Evolutionary conservation across 2,113 vertebrate species (phyloP).

Genomic region (Leiothrix lutea): DNA sequence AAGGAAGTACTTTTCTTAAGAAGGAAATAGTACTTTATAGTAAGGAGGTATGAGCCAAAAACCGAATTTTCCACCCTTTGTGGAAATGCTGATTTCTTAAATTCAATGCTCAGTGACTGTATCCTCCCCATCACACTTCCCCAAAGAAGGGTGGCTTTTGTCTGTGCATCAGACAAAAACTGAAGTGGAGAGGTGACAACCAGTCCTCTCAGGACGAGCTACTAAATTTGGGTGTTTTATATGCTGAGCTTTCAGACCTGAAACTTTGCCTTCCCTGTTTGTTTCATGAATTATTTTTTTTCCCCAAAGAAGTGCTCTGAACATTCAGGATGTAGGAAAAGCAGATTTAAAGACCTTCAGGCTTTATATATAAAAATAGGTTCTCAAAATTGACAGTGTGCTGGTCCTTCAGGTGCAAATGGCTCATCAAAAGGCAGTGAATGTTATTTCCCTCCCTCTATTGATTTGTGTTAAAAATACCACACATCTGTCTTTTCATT

Average conservation of each 20-base stretch:
- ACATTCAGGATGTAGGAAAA: not conserved
- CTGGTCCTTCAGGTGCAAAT: not conserved
- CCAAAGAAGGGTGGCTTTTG: not conserved
- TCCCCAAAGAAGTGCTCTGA: not conserved
- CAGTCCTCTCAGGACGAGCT: not conserved
- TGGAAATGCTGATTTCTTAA: not conserved
- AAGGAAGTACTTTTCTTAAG: not conserved
- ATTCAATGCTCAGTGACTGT: not conserved
- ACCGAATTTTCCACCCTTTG: not conserved
- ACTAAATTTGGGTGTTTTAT: not conserved
- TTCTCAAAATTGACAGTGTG: not conserved
- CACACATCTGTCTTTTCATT: not conserved
- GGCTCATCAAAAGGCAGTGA: not conserved
- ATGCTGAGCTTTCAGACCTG: not conserved
- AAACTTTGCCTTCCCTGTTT: not conserved
- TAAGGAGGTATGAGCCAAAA: not conserved
- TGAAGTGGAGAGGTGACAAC: not conserved
- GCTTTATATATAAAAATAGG: not conserved
- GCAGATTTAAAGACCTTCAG: not conserved
- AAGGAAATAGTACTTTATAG: not conserved
- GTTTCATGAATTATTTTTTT: accelerated
- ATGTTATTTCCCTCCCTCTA: not conserved
- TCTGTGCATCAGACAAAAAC: not conserved
- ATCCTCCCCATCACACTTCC: accelerated
- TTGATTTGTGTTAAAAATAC: conserved; percentile 26